Base-by-base conservation (phyloP, 2,797 vertebrate genomes). In the Arctocebus calabarensis region DNA sequence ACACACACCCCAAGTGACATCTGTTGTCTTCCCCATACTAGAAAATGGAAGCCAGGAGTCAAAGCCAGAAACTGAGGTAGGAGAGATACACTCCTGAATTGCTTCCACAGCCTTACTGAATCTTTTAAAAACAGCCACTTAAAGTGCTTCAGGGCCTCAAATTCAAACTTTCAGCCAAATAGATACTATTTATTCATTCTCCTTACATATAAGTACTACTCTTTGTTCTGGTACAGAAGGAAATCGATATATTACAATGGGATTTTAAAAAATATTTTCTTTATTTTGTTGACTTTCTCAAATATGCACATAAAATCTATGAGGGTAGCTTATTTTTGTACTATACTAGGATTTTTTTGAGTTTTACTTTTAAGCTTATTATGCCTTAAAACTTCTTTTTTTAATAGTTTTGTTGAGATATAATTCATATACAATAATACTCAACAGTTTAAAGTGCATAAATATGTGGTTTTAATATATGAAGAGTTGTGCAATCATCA, bases 401-500 rank as follows among this genome's bases (percentile, higher is more conserved):
- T 20, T 2, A 10, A 23, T 2, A 64, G 6, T 2, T 75, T 52
- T 83, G 17, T 68, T 83, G 68, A 85, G 9, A 71, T 92, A 64
- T 23, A 82, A 84, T 64, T 70, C 43, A 88, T 16, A 48, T 75
- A 68, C 2, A 34, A 84, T 66, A 88, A 95, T 90, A 85, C 84
- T 84, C 23, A 62, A 62, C 20, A 22, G 34, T 57, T 79, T 57
- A 43, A 86, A 64, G 23, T 66, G 43, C 22, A 40, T 29, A 85
- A 52, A 77, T 91, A 27, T 89, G 43, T 77, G 13, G 5, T 57
- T 45, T 79, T 88, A 84, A 43, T 81, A 70, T 57, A 77, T 37
- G 55, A n/a, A 77, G 37, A 84, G 32, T 68, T 90, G 14, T 74
- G 9, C 3, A 83, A 78, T 23, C 40, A 78, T 74, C 32, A 73